A percentile compares a stretch with the other conserved stretches of the same genome.
phyloP scores from a whole-genome alignment of 2,113 vertebrate species.

The Micromys minutus region DNA sequence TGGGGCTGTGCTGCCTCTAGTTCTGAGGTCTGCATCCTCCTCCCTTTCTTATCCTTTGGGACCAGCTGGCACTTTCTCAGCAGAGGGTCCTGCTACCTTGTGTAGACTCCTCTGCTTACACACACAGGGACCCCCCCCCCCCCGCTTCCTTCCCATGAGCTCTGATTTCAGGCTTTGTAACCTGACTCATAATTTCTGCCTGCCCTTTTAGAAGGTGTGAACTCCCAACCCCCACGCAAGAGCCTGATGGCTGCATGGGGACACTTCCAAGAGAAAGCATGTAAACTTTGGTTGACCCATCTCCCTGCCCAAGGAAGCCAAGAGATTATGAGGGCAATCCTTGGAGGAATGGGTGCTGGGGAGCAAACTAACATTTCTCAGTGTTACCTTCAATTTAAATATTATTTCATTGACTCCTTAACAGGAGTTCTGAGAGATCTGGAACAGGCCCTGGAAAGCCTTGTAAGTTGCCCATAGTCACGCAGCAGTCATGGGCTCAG shows the following conservation, averaged over 20 bases:
- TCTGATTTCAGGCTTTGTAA: neutral
- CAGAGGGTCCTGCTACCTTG: neutral
- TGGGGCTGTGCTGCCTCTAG: neutral
- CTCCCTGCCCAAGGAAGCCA: too few relatives aligned
- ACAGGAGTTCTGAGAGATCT: neutral
- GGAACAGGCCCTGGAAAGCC: neutral
- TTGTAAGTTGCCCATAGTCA: neutral
- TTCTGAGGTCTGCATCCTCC: neutral
- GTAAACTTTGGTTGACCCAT: too few relatives aligned
- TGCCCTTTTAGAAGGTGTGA: constrained; percentile 21
- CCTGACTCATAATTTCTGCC: constrained; percentile 26
- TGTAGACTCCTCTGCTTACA: neutral
- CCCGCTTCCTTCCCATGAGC: neutral
- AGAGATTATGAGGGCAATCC: neutral
- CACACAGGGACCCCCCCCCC: neutral
- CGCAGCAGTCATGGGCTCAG: neutral
- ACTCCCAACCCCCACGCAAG: too few relatives aligned
- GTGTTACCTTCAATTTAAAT: neutral
- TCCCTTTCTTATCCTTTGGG: neutral
- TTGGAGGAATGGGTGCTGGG: neutral
- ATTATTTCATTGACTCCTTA: neutral
- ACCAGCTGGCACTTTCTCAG: neutral
- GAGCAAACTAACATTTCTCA: neutral
- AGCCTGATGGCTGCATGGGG: too few relatives aligned
- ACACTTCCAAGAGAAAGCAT: too few relatives aligned